phyloP scores from a whole-genome alignment of 2,113 vertebrate species.

The Sinocyclocheilus maitianheensis region DNA sequence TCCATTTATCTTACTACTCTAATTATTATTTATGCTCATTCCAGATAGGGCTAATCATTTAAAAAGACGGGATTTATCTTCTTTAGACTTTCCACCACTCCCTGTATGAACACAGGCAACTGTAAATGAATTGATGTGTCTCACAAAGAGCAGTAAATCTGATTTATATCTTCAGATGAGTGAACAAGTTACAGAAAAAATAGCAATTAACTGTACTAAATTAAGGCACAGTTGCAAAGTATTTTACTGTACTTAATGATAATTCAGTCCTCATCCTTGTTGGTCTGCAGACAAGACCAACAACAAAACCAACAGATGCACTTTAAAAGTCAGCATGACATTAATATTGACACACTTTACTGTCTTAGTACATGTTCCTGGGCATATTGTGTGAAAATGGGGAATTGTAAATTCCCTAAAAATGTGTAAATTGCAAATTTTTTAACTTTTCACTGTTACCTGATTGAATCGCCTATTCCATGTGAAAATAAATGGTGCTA shows the following conservation, averaged over 20 bases:
- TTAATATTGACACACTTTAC: background rate
- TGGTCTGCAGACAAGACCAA: background rate
- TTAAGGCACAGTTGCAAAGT: background rate
- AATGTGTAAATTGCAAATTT: no score
- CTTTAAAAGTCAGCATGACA: background rate
- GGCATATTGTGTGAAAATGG: background rate
- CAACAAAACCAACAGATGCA: background rate
- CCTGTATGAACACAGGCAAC: constrained; percentile 51
- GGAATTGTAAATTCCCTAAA: background rate
- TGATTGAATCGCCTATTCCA: no score
- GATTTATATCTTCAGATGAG: background rate
- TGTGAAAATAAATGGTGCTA: no score
- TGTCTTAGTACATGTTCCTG: background rate
- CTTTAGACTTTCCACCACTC: constrained; percentile 22
- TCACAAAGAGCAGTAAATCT: constrained; percentile 1
- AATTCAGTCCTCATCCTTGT: background rate
- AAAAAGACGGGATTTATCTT: constrained; percentile 65
- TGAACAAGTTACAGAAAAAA: constrained; percentile 12
- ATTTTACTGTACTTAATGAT: background rate
- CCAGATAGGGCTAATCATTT: constrained; percentile 60
- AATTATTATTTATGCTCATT: constrained; percentile 59
- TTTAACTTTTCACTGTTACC: no score
- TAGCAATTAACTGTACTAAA: background rate
- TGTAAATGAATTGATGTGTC: constrained; percentile 51
- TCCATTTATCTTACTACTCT: constrained; percentile 59